Base-by-base conservation (phyloP, 2,888 invertebrate genomes). In the Ommatoiulus sabulosus region DNA sequence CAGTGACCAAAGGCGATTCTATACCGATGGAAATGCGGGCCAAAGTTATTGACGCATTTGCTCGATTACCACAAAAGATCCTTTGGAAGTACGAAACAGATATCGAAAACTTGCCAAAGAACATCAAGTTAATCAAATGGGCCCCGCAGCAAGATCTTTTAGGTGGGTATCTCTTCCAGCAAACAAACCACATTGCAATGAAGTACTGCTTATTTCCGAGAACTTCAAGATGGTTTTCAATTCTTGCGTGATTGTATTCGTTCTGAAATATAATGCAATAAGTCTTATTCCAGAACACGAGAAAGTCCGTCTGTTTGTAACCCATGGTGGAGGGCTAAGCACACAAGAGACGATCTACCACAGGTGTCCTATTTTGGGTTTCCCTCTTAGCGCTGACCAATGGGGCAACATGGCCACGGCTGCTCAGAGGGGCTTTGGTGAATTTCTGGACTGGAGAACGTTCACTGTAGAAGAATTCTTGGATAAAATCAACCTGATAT, bases 371-470 rank as follows among this genome's bases (percentile, higher is more conserved):
- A 46, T 89, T 8, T 12, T 89, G 44, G 89, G 85, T 7, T 63
- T 89, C 43, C 89, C 89, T 0, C 24, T 89, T 12, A 57, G 44
- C 86, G 89, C 72, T 6, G 89, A 89, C 20, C 89, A 89, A 48
- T 44, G 24, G 6, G 89, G 88, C 17, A 89, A 89, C 86, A 84
- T 89, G 3, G 89, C 88, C 8, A 15, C 43, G 12, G 84, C 86
- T 3, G 43, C 44, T 46, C 72, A 87, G 24, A 20, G 24, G 35
- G 87, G 85, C 10, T 87, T 87, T 43, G 86, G 52, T 2, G 88
- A 88, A 35, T 44, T 44, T 44, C 84, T 88, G 6, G 15, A 88
- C 20, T 88, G 88, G 88, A 44, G 44, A 88, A 88, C 88, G n/a
- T 88, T 88, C 44, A 88, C 88, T 0, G 6, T 24, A 12, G 44